These are phyloP conservation scores for Neelides folsomi DNA, from an alignment of 2,888 invertebrate genomes.

Conservation along the genomic window DNA sequence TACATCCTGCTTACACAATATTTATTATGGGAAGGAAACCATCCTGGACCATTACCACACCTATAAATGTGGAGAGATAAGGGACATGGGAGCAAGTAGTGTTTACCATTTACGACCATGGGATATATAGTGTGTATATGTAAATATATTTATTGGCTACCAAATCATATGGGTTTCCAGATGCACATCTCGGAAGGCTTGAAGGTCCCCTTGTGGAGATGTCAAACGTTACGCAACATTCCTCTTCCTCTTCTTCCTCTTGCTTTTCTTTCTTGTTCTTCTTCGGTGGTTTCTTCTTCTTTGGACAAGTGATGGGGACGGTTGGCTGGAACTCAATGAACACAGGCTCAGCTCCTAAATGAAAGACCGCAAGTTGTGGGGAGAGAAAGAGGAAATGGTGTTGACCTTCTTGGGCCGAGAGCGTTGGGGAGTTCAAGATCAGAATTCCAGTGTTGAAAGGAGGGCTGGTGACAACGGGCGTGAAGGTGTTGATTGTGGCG, in stretches of 20 bases:
- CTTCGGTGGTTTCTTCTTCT: constrained; percentile 19
- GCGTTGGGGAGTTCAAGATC: constrained; percentile 15
- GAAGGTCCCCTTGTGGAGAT: constrained; percentile 23
- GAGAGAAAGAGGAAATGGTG: neutral
- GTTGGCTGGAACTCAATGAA: constrained; percentile 30
- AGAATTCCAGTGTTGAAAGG: constrained; percentile 33
- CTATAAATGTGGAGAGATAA: too few species aligned
- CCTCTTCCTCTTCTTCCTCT: constrained; percentile 25
- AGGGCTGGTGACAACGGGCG: constrained; percentile 30
- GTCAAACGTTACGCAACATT: constrained; percentile 30
- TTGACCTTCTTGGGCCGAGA: constrained; percentile 24
- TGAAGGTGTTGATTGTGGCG: constrained; percentile 33
- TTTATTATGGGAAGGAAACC: too few species aligned
- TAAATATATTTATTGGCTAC: constrained; percentile 9
- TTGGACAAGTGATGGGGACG: constrained; percentile 32
- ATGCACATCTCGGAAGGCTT: constrained; percentile 26
- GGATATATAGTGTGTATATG: neutral
- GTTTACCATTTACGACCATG: too few species aligned
- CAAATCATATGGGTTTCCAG: constrained; percentile 30
- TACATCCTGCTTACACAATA: too few species aligned
- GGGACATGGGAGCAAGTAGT: too few species aligned
- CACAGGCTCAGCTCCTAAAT: constrained; percentile 25
- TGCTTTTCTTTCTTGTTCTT: constrained; percentile 16
- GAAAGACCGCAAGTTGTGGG: neutral
- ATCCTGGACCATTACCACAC: too few species aligned